These are phyloP conservation scores for Agrilus mali DNA, from an alignment of 2,888 invertebrate species.

Conservation along the genomic window DNA sequence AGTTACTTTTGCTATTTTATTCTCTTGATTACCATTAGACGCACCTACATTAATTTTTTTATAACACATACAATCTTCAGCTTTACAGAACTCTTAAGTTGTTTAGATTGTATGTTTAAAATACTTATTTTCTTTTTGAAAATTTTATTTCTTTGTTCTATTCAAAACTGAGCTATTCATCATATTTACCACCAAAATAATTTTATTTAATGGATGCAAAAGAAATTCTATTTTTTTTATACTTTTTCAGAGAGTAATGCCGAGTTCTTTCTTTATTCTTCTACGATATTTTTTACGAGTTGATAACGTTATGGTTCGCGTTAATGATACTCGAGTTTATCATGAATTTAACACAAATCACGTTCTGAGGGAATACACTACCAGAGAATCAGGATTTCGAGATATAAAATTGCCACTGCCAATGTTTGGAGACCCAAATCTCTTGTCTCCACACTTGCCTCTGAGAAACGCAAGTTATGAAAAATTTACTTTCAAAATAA, in stretches of 20 bases:
- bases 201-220: constrained; percentile 1
- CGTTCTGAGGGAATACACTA: constrained; percentile 71
- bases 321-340: constrained; percentile 81
- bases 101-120: too few species aligned
- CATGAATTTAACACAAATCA: constrained; percentile 65
- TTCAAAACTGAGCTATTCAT: too few species aligned
- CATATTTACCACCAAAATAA: too few species aligned
- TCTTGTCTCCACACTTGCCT: constrained; percentile 53
- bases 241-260: constrained; percentile 82
- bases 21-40: too few species aligned
- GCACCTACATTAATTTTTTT: too few species aligned
- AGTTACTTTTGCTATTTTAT: constrained; percentile 28
- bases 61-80: too few species aligned
- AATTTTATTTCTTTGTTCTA: too few species aligned
- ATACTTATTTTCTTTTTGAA: too few species aligned
- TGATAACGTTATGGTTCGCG: constrained; percentile 79
- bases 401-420: constrained; percentile 52
- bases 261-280: constrained; percentile 80
- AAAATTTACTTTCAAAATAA: constrained; percentile 24
- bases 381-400: constrained; percentile 59
- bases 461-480: constrained; percentile 35
- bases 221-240: not conserved
- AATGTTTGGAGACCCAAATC: constrained; percentile 53
- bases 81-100: too few species aligned
- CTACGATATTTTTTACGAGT: constrained; percentile 87